Base-by-base conservation (phyloP, 2,888 invertebrate genomes). In the Spatulosminthurus flaviceps region DNA sequence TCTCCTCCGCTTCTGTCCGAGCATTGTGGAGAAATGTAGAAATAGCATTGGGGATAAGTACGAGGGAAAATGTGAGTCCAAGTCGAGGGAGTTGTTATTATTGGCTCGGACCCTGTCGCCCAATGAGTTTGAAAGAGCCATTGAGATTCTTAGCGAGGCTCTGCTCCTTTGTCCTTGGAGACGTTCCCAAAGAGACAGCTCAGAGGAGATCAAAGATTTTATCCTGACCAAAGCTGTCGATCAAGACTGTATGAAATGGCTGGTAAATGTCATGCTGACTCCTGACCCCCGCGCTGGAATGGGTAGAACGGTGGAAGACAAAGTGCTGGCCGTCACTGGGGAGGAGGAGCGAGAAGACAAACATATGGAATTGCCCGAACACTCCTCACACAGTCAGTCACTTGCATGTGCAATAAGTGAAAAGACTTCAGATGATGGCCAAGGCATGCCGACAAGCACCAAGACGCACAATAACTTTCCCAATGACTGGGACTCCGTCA, bases 1-100 rank as follows among this genome's bases (percentile, higher is more conserved):
- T 61, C 29, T 82, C 21, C 42, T 81, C 16, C 0, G 61, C 29
- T 26, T 73, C 16, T 69, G 70, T 76, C 70, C 64, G 42, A 34
- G 13, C 34, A 66, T 72, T 34, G 70, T 80, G 34, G n/a, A 11
- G 26, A 80, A 80, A 77, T 80, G 78, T 70, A 78, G 51, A 70
- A 69, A 78, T 74, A 43, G 26, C 69, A 78, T 80, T 34, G 34
- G 66, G 22, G 51, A 43, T 16, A n/a, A 19, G 24, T 78, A 75
- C 51, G 70, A 80, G 60, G 73, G 71, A 5, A 81, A 81, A 34
- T 64, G 43, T 71, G 28, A 34, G 11, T 9, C 41, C 42, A 60
- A 66, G 60, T 29, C 80, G 5, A 71, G 41, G 34, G 78, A 77
- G 13, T 64, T 75, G 11, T 28, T 81, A 5, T 22, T n/a, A 11